phyloP scores from a whole-genome alignment of 2,113 vertebrate species.

The Brachirus orientalis region DNA sequence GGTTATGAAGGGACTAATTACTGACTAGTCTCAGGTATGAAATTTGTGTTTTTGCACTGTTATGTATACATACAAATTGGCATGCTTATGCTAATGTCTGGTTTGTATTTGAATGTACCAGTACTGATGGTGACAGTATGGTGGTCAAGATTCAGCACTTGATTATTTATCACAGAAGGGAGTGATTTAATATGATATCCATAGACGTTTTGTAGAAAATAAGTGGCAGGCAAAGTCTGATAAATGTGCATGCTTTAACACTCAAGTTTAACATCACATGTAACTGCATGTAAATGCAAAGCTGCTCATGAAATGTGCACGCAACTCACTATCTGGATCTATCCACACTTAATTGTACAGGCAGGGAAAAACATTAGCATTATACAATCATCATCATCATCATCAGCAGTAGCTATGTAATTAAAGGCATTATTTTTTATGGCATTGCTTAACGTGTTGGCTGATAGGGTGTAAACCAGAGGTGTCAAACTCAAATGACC shows the following conservation, averaged over 20 bases:
- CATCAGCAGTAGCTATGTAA: slow-evolving; percentile 41
- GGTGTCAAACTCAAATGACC: no score
- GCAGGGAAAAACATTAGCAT: slow-evolving; percentile 41
- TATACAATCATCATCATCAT: slow-evolving; percentile 48
- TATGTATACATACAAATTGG: slow-evolving; percentile 71
- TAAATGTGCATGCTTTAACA: slow-evolving; percentile 72
- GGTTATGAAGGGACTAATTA: slow-evolving; percentile 77
- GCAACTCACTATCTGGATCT: slow-evolving; percentile 48
- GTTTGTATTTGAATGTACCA: slow-evolving; percentile 82
- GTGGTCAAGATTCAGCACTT: slow-evolving; percentile 71
- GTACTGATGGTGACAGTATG: slow-evolving; percentile 67
- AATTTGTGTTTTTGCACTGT: slow-evolving; percentile 79
- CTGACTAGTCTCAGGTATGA: slow-evolving; percentile 82
- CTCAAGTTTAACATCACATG: slow-evolving; percentile 53
- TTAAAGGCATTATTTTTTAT: slow-evolving; percentile 75
- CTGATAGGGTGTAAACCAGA: slow-evolving; percentile 37
- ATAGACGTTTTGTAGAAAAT: slow-evolving; percentile 61
- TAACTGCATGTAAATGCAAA: slow-evolving; percentile 78
- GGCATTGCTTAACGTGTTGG: slow-evolving; percentile 71
- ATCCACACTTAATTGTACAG: slow-evolving; percentile 66
- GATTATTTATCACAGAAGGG: slow-evolving; percentile 78
- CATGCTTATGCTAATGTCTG: slow-evolving; percentile 71
- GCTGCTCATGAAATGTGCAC: slow-evolving; percentile 62
- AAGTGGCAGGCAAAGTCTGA: slow-evolving; percentile 48
- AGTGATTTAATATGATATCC: slow-evolving; percentile 61